phyloP scores from a whole-genome alignment of 2,888 invertebrate species.

The Yponomeuta plumbellus region DNA sequence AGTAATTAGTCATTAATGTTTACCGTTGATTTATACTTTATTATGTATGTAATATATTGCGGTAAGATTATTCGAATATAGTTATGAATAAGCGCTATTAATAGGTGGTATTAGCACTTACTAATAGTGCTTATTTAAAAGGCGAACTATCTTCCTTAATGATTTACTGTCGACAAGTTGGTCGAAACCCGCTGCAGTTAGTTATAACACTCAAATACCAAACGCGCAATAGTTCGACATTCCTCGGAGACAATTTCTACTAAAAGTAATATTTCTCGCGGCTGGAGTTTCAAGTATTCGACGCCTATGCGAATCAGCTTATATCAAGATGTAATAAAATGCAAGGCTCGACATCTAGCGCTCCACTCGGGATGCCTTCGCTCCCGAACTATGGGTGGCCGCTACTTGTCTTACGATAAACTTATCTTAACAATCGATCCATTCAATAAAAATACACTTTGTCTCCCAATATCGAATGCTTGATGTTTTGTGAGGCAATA shows the following conservation, averaged over 20 bases:
- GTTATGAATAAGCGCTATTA: constrained; percentile 27
- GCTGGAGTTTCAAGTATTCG: constrained; percentile 60
- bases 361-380: constrained; percentile 30
- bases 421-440: constrained; percentile 75
- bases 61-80: constrained; percentile 54
- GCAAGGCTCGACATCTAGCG: constrained; percentile 45
- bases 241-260: constrained; percentile 11
- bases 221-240: constrained; percentile 8
- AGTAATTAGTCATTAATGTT: constrained; percentile 73
- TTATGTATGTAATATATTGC: constrained; percentile 71
- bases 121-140: background rate
- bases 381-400: constrained; percentile 53
- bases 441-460: constrained; percentile 43
- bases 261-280: constrained; percentile 20
- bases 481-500: constrained; percentile 67
- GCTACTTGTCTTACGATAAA: constrained; percentile 75
- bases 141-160: constrained; percentile 1
- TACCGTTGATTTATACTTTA: constrained; percentile 69
- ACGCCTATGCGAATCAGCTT: constrained; percentile 66
- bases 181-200: background rate
- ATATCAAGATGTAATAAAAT: constrained; percentile 73
- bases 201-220: constrained; percentile 10
- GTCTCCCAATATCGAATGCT: constrained; percentile 56
- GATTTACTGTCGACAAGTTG: constrained; percentile 6
- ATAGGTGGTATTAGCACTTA: constrained; percentile 21